Evolutionary conservation across 2,888 invertebrate genomes (phyloP).

Genomic region (Drosophila eohydei): DNA sequence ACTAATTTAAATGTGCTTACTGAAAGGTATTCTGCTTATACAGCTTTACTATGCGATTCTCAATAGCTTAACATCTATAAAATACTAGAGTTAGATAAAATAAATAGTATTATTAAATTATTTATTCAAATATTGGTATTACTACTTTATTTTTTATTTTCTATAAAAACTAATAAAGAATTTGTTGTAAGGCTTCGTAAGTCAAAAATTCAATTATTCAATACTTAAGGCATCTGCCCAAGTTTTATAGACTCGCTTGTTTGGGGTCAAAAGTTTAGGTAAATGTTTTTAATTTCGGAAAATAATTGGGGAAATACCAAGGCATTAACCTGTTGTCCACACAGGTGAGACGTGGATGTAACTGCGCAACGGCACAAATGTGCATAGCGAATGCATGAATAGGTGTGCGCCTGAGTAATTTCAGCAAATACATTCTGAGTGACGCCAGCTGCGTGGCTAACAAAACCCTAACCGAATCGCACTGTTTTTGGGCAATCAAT

Average conservation of each 20-base stretch:
- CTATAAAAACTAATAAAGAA: not conserved
- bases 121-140: no score
- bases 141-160: no score
- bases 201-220: not conserved
- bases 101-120: no score
- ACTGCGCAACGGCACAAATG: slow-evolving; percentile 20
- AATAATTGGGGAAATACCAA: slow-evolving; percentile 51
- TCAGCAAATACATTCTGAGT: slow-evolving; percentile 18
- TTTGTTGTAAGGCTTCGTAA: not conserved
- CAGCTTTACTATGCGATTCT: not conserved
- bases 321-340: slow-evolving; percentile 37
- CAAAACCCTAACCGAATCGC: not conserved
- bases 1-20: no score
- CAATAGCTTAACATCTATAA: not conserved
- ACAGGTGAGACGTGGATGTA: slow-evolving; percentile 8
- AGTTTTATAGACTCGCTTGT: slow-evolving; percentile 32
- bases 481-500: slow-evolving; percentile 39
- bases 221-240: slow-evolving; percentile 4
- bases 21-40: not conserved
- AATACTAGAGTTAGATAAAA: no score
- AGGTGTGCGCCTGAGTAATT: slow-evolving; percentile 22
- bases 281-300: slow-evolving; percentile 10
- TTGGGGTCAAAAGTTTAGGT: slow-evolving; percentile 8
- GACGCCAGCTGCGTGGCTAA: slow-evolving; percentile 28
- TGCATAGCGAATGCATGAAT: slow-evolving; percentile 35